phyloP scores from a whole-genome alignment of 2,888 invertebrate species.

The Erebia palarica region DNA sequence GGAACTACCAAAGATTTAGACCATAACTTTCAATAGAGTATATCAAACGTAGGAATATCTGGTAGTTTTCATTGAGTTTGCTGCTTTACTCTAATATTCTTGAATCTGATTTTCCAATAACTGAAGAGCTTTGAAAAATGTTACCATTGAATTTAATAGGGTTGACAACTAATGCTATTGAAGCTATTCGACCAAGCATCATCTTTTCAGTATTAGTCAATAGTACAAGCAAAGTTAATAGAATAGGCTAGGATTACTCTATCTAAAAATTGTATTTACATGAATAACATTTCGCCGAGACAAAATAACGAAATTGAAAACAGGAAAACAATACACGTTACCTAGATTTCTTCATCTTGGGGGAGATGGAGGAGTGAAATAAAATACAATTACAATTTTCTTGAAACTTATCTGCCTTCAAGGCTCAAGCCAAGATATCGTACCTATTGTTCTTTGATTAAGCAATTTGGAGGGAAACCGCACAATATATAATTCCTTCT shows the following conservation, averaged over 20 bases:
- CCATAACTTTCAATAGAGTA: neutral
- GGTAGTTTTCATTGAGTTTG: conserved; percentile 1
- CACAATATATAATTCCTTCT: neutral
- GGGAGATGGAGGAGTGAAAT: neutral
- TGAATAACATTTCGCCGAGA: neutral
- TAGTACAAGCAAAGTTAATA: neutral
- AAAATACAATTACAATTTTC: conserved; percentile 10
- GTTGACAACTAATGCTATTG: neutral
- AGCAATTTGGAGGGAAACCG: neutral
- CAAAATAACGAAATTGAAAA: neutral
- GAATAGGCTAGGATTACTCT: neutral
- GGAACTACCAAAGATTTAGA: neutral
- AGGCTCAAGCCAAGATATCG: neutral
- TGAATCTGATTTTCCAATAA: conserved; percentile 6
- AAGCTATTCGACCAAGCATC: neutral
- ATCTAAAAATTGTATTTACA: neutral
- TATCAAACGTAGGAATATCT: neutral
- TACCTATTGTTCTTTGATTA: neutral
- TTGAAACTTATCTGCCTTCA: neutral
- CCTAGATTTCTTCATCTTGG: neutral
- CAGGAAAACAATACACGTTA: neutral
- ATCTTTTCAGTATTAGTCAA: neutral
- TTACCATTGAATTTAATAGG: neutral
- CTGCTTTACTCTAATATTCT: neutral
- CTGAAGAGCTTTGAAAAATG: conserved; percentile 4